A percentile compares a stretch with the other conserved stretches of the same genome.
phyloP scores from a whole-genome alignment of 2,113 vertebrate species.

The Pseudorhombus dupliciocellatus region DNA sequence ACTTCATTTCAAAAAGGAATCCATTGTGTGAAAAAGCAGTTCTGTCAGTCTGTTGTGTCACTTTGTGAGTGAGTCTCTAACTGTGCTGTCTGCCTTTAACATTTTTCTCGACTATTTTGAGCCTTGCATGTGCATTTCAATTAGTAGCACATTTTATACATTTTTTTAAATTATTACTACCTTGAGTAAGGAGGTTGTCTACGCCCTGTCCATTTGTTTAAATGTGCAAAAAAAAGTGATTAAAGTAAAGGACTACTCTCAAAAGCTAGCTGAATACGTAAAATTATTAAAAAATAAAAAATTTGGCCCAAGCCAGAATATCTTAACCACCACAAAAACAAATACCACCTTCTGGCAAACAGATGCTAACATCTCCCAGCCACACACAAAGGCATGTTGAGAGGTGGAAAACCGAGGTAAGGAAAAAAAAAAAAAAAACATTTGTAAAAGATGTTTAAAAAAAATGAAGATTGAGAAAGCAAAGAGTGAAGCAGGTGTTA shows the following conservation, averaged over 20 bases:
- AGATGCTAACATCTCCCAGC: conserved; percentile 23
- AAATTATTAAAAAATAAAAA: neutral
- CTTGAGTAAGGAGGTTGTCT: no score
- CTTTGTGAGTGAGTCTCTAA: neutral
- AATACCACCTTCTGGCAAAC: neutral
- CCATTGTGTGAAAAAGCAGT: neutral
- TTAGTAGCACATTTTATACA: no score
- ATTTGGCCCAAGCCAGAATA: neutral
- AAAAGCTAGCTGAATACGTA: neutral
- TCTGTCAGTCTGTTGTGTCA: neutral
- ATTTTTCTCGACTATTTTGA: neutral
- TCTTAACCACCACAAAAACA: neutral
- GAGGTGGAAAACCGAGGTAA: conserved; percentile 3
- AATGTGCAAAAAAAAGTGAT: no score
- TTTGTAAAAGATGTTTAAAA: conserved; percentile 3
- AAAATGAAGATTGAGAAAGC: conserved; percentile 1
- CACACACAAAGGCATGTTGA: conserved; percentile 9
- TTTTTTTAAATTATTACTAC: no score
- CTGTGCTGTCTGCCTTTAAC: neutral
- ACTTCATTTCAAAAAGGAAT: neutral
- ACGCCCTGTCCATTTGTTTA: no score
- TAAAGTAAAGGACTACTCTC: neutral
- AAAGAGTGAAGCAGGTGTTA: conserved; percentile 30
- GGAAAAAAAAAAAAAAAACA: conserved; percentile 2
- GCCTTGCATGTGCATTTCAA: no score